phyloP scores from a whole-genome alignment of 2,113 vertebrate species.

The Albula goreensis region DNA sequence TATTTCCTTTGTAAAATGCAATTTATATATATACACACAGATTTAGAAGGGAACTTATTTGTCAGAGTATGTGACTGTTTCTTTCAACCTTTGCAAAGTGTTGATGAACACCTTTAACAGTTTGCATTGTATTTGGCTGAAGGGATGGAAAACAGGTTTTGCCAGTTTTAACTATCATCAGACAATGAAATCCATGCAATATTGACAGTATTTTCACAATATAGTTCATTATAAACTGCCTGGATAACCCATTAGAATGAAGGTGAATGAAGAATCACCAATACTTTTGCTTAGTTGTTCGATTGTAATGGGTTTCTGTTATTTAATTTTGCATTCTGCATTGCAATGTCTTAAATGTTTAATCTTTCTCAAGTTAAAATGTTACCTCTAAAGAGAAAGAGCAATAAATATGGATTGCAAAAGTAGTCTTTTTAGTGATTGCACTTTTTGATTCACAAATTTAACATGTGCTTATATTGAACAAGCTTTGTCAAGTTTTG shows the following conservation, averaged over 20 bases:
- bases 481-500: neutral
- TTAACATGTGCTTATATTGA: neutral
- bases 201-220: slow-evolving; percentile 14
- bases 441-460: neutral
- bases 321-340: neutral
- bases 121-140: slow-evolving; percentile 20
- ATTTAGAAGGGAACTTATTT: too few relatives aligned
- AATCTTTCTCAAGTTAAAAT: slow-evolving; percentile 63
- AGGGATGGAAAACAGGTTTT: neutral
- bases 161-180: neutral
- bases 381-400: slow-evolving; percentile 61
- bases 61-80: neutral
- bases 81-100: neutral
- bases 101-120: neutral
- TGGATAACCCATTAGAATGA: neutral
- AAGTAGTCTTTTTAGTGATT: neutral
- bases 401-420: neutral
- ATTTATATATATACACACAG: neutral
- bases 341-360: slow-evolving; percentile 44
- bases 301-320: neutral
- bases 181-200: neutral
- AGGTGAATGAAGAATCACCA: neutral
- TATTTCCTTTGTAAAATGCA: neutral
- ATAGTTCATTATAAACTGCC: slow-evolving; percentile 7
- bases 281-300: neutral